Percentiles rank a stretch among this genome's conserved stretches.
phyloP scores from a whole-genome alignment of 2,113 vertebrate genomes.

The Vombatus ursinus region DNA sequence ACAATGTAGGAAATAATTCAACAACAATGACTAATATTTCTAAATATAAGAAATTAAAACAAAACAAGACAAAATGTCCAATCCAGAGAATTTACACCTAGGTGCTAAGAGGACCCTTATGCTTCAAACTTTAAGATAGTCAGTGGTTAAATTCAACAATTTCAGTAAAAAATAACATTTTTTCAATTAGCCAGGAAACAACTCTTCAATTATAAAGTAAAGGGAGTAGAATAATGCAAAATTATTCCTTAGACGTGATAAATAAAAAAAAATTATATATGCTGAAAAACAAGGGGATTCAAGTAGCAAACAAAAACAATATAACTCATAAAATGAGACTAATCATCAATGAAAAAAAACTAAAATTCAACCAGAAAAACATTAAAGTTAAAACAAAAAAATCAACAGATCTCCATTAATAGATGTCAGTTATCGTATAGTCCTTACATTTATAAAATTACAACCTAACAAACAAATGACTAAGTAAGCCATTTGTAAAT shows the following conservation, averaged over 20 bases:
- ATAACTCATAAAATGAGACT: not conserved
- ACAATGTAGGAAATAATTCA: not conserved
- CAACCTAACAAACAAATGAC: not conserved
- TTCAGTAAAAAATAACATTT: not conserved
- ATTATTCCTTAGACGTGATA: not conserved
- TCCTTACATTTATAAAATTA: not conserved
- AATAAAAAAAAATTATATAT: not conserved
- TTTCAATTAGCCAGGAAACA: not conserved
- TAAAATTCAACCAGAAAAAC: not conserved
- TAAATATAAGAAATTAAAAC: not conserved
- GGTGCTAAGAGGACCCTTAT: not conserved
- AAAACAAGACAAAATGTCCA: not conserved
- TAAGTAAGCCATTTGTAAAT: not conserved
- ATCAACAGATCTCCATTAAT: not conserved
- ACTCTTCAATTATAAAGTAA: not conserved
- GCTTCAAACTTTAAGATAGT: not conserved
- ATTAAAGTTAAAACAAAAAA: not conserved
- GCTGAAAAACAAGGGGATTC: not conserved
- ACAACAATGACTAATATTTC: not conserved
- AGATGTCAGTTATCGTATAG: not conserved
- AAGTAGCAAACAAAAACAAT: not conserved
- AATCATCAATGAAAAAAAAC: not conserved
- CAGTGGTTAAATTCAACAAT: not conserved
- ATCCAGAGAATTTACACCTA: not conserved
- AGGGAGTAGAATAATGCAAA: not conserved